Evolutionary conservation across 2,888 invertebrate species (phyloP).

Genomic region (Cyaniris semiargus): DNA sequence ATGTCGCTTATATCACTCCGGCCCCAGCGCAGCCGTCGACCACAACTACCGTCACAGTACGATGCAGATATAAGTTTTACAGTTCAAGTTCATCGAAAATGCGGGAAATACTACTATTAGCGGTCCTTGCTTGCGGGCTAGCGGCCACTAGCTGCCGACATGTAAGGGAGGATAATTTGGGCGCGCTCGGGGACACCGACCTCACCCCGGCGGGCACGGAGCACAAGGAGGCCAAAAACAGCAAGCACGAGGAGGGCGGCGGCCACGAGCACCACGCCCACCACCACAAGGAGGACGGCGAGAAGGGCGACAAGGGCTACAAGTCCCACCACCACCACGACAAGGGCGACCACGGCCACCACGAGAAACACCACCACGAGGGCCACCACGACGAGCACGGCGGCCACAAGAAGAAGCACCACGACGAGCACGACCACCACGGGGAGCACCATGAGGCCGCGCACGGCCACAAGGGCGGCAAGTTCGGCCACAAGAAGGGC

Average conservation of each 20-base stretch:
- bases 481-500: slow-evolving; percentile 90
- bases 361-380: slow-evolving; percentile 88
- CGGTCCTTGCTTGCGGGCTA: slow-evolving; percentile 57
- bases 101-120: slow-evolving; percentile 60
- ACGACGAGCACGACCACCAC: slow-evolving; percentile 87
- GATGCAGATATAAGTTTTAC: slow-evolving; percentile 7
- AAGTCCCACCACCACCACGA: slow-evolving; percentile 88
- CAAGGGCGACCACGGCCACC: slow-evolving; percentile 88
- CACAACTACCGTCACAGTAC: slow-evolving; percentile 51
- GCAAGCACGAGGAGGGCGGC: slow-evolving; percentile 83
- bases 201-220: slow-evolving; percentile 75
- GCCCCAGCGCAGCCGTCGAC: slow-evolving; percentile 54
- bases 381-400: slow-evolving; percentile 89
- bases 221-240: slow-evolving; percentile 70
- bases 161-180: slow-evolving; percentile 50
- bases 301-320: slow-evolving; percentile 90
- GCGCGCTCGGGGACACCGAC: slow-evolving; percentile 51
- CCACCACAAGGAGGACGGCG: slow-evolving; percentile 85
- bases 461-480: slow-evolving; percentile 89
- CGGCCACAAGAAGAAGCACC: slow-evolving; percentile 90
- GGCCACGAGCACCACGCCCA: slow-evolving; percentile 85
- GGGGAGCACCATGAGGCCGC: slow-evolving; percentile 89
- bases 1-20: slow-evolving; percentile 66
- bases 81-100: slow-evolving; percentile 52
- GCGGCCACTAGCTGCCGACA: slow-evolving; percentile 58